Conservation (phyloP, 2,888 invertebrate genomes). For the Arctia plantaginis region DNA sequence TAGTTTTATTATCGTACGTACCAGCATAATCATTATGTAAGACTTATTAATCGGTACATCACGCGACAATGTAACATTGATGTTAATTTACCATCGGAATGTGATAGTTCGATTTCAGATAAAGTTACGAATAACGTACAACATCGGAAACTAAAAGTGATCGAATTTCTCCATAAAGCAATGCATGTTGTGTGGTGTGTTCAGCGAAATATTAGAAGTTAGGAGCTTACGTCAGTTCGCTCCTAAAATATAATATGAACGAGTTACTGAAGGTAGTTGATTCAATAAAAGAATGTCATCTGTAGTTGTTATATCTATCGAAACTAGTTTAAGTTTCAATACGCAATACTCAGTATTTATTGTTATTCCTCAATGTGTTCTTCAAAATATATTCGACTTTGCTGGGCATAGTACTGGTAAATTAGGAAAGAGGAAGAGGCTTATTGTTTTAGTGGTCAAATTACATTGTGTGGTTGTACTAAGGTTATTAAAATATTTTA, state of each 20-base stretch:
- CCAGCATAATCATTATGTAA: slow-evolving; percentile 2
- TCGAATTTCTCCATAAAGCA: not conserved
- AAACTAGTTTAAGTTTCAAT: not conserved
- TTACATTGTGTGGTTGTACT: no score
- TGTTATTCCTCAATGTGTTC: no score
- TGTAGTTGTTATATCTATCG: not conserved
- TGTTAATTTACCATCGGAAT: not conserved
- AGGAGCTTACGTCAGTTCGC: not conserved
- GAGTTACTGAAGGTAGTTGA: not conserved
- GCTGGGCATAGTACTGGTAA: not conserved
- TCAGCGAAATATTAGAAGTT: not conserved
- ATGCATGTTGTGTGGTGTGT: not conserved
- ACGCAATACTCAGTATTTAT: no score
- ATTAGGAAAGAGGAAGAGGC: not conserved
- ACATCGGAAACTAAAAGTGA: not conserved
- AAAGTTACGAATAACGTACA: not conserved
- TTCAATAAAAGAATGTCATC: not conserved
- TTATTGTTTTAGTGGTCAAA: no score
- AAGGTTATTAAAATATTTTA: no score
- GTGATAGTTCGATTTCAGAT: not conserved
- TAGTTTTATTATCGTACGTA: slow-evolving; percentile 10
- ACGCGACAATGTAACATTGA: not conserved
- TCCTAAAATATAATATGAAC: not conserved
- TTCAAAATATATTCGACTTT: not conserved
- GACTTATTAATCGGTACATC: not conserved